Conservation (phyloP, 92 coral and sea anemone species). For the Pocillopora grandis region DNA sequence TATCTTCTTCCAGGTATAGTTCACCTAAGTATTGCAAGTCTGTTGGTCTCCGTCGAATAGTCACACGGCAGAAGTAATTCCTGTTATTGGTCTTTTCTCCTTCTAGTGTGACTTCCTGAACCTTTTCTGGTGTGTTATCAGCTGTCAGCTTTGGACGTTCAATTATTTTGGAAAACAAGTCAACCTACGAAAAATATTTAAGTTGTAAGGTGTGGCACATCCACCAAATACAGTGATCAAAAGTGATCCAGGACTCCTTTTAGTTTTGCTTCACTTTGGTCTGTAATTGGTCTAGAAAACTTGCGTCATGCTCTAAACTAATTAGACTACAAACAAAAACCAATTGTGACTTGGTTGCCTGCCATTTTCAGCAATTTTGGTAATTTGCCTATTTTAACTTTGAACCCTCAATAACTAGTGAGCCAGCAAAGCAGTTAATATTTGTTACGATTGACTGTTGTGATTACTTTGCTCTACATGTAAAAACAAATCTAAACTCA, state of each 20-base stretch:
- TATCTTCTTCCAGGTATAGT: conserved; percentile 94
- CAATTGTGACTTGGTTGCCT: too few species aligned
- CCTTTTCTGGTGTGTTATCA: conserved; percentile 93
- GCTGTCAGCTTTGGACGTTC: conserved; percentile 86
- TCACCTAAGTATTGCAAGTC: conserved; percentile 97
- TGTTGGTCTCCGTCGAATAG: conserved; percentile 96
- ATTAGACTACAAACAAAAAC: too few species aligned
- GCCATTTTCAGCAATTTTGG: too few species aligned
- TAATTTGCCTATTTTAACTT: too few species aligned
- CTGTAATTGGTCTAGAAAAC: too few species aligned
- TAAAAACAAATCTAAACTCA: too few species aligned
- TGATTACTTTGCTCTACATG: too few species aligned
- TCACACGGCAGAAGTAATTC: conserved; percentile 96
- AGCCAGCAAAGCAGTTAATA: too few species aligned
- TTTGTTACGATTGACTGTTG: too few species aligned
- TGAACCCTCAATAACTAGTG: too few species aligned
- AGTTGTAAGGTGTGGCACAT: background rate
- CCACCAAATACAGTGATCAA: background rate
- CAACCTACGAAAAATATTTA: conserved; percentile 62
- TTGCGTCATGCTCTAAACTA: too few species aligned
- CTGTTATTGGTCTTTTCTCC: conserved; percentile 98
- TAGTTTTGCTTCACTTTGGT: too few species aligned
- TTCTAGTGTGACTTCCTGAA: conserved; percentile 93
- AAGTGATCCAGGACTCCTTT: background rate
- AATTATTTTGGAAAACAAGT: conserved; percentile 86